Conservation (phyloP, 2,888 invertebrate species). For the Tanytarsus gracilentus region DNA sequence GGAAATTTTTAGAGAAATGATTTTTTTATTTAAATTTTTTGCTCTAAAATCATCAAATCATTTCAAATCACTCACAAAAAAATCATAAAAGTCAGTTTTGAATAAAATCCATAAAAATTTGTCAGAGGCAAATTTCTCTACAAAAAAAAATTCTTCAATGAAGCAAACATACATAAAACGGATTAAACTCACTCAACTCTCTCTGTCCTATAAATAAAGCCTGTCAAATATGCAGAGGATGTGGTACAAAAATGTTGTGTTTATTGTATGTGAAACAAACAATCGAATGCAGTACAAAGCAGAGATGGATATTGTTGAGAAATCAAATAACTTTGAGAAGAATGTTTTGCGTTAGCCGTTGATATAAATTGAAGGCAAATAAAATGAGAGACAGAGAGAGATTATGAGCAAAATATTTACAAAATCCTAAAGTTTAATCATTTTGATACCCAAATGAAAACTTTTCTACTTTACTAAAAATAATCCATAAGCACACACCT, state of each 20-base stretch:
- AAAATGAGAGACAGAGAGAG: no score
- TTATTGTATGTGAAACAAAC: slow-evolving; percentile 17
- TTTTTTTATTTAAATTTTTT: no score
- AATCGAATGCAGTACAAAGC: slow-evolving; percentile 18
- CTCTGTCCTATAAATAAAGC: neutral
- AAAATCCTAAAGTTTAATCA: no score
- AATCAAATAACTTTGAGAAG: neutral
- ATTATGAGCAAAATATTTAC: no score
- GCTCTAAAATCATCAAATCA: no score
- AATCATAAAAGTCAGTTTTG: no score
- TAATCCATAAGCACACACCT: neutral
- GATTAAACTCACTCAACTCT: neutral
- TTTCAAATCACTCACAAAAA: no score
- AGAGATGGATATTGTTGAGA: neutral
- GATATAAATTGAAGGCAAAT: no score
- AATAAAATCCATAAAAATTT: no score
- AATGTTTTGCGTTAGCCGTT: no score
- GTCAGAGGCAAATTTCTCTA: neutral
- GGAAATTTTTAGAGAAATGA: no score
- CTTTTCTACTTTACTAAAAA: neutral
- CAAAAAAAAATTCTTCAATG: neutral
- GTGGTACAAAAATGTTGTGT: slow-evolving; percentile 14
- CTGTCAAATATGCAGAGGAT: neutral
- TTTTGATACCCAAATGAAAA: neutral
- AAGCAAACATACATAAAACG: neutral